Conservation (phyloP, 2,888 invertebrate species). For the Stratiomys singularior region DNA sequence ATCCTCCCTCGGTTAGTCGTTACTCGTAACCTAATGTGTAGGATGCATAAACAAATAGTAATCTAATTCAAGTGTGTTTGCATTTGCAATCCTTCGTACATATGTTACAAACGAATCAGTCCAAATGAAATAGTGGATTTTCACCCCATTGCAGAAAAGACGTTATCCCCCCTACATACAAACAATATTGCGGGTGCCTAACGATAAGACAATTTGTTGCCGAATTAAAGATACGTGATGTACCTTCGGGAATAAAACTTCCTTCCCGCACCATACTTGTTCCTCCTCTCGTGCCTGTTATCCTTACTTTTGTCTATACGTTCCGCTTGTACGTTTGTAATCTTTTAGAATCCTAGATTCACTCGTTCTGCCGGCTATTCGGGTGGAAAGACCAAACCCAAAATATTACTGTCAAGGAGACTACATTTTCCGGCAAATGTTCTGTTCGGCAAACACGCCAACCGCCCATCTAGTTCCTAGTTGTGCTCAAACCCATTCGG, state of each 20-base stretch:
- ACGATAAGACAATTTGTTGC: constrained; percentile 51
- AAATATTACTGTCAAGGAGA: too few species aligned
- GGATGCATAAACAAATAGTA: background rate
- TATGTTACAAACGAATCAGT: background rate
- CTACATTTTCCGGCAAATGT: too few species aligned
- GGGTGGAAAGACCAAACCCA: too few species aligned
- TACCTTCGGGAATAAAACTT: constrained; percentile 8
- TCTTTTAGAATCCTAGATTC: background rate
- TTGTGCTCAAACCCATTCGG: too few species aligned
- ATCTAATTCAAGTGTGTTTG: background rate
- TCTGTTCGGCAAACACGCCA: too few species aligned
- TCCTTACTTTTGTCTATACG: background rate
- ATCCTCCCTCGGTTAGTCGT: too few species aligned
- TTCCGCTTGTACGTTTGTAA: background rate
- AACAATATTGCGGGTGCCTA: constrained; percentile 40
- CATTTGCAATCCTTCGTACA: background rate
- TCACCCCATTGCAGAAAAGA: background rate
- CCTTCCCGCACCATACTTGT: background rate
- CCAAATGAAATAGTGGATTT: background rate
- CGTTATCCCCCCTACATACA: background rate
- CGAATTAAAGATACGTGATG: constrained; percentile 50
- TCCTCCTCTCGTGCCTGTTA: background rate
- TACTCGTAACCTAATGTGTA: background rate
- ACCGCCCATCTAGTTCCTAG: too few species aligned
- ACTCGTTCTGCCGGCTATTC: background rate